Percentiles rank a stretch among this genome's conserved stretches.
phyloP scores from a whole-genome alignment of 2,888 invertebrate species.

The Apamea anceps region DNA sequence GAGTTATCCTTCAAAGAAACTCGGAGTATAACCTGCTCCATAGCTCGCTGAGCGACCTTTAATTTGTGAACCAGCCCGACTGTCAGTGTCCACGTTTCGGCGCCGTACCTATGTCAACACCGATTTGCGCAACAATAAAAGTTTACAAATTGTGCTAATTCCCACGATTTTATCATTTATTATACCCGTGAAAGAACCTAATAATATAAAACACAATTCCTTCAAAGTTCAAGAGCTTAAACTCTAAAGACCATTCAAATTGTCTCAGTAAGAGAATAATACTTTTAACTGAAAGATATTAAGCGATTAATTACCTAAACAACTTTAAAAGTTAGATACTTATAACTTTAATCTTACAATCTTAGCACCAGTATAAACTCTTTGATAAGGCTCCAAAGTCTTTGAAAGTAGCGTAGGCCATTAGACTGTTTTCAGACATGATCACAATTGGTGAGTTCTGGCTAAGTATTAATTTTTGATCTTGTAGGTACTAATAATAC shows the following conservation, averaged over 20 bases:
- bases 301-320: constrained; percentile 51
- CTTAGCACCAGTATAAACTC: constrained; percentile 33
- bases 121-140: not conserved
- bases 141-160: not conserved
- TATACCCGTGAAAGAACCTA: not conserved
- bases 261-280: constrained; percentile 32
- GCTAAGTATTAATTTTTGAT: constrained; percentile 15
- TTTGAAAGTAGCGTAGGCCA: constrained; percentile 28
- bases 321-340: constrained; percentile 45
- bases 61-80: too few species aligned
- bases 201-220: not conserved
- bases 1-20: too few species aligned
- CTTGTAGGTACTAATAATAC: not conserved
- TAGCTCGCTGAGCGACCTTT: too few species aligned
- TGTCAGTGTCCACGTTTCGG: too few species aligned
- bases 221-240: constrained; percentile 4
- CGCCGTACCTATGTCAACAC: not conserved
- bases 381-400: constrained; percentile 34
- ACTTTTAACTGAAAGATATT: constrained; percentile 40
- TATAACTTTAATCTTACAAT: constrained; percentile 46
- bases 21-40: too few species aligned
- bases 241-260: constrained; percentile 45
- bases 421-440: constrained; percentile 15
- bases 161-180: not conserved
- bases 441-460: constrained; percentile 17